These are phyloP conservation scores for Agriopis aurantiaria DNA, from an alignment of 2,888 invertebrate species.

Conservation along the genomic window DNA sequence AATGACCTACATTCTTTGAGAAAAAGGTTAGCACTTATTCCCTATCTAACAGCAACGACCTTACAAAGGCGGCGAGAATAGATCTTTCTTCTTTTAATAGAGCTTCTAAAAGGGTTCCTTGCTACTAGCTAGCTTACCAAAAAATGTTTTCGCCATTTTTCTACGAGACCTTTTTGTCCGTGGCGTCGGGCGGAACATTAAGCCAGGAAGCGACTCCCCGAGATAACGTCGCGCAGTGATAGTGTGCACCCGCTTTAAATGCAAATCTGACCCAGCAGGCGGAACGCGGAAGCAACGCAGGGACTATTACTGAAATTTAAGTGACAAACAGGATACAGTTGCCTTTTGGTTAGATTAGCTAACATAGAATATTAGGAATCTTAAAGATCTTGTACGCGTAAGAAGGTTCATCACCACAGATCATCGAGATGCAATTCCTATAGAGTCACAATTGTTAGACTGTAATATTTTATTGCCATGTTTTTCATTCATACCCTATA, in stretches of 20 bases:
- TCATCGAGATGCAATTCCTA: no score
- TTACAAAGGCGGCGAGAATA: constrained; percentile 59
- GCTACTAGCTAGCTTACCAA: constrained; percentile 55
- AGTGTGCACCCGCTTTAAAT: constrained; percentile 64
- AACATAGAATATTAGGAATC: not conserved
- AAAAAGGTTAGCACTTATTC: constrained; percentile 52
- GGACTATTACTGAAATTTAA: constrained; percentile 40
- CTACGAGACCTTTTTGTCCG: constrained; percentile 59
- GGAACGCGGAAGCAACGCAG: constrained; percentile 46
- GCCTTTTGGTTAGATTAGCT: constrained; percentile 9
- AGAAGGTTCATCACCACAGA: no score
- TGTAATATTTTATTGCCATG: no score
- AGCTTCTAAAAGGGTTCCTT: constrained; percentile 64
- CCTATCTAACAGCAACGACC: constrained; percentile 52
- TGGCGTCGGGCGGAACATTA: constrained; percentile 51
- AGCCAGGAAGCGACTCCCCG: constrained; percentile 47
- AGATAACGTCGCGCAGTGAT: constrained; percentile 63
- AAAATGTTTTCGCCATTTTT: constrained; percentile 61
- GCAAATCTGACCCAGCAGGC: constrained; percentile 65
- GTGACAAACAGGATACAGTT: constrained; percentile 18
- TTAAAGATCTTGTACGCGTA: no score
- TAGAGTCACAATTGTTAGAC: no score
- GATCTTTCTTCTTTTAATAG: constrained; percentile 67
- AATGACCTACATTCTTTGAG: constrained; percentile 54
- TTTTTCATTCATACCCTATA: no score